Conservation (phyloP, 1,140 invertebrate genomes). For the Stegodyphus mimosarum region DNA sequence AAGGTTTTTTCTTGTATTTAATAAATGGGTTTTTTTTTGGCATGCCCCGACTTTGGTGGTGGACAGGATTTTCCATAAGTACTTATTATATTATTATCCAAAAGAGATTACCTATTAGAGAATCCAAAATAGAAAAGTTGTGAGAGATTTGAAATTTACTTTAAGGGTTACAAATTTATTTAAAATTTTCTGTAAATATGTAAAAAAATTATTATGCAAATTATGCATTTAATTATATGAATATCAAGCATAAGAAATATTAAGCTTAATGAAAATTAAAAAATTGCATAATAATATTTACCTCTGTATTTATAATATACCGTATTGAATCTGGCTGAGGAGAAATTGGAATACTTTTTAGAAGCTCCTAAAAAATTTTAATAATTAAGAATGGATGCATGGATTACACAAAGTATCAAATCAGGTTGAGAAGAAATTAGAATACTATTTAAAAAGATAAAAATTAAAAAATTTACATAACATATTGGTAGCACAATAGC, state of each 20-base stretch:
- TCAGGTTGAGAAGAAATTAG: neutral
- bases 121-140: too few species aligned
- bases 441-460: neutral
- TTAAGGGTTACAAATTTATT: neutral
- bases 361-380: slow-evolving; percentile 9
- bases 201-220: neutral
- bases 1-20: too few species aligned
- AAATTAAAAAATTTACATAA: neutral
- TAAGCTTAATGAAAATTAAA: neutral
- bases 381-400: neutral
- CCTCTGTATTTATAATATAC: slow-evolving; percentile 38
- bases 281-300: slow-evolving; percentile 1
- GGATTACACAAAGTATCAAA: neutral
- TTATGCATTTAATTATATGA: neutral
- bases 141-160: neutral
- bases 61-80: too few species aligned
- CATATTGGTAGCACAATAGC: neutral
- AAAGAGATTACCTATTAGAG: too few species aligned
- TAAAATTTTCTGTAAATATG: neutral
- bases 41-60: too few species aligned
- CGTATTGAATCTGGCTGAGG: slow-evolving; percentile 23
- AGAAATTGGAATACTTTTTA: slow-evolving; percentile 19
- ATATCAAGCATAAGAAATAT: neutral
- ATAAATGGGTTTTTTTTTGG: too few species aligned
- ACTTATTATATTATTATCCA: too few species aligned